Percentiles rank a stretch among this genome's conserved stretches.
Evolutionary conservation across 1,140 invertebrate species (phyloP).

Genomic region (Chrysomallon squamiferum): DNA sequence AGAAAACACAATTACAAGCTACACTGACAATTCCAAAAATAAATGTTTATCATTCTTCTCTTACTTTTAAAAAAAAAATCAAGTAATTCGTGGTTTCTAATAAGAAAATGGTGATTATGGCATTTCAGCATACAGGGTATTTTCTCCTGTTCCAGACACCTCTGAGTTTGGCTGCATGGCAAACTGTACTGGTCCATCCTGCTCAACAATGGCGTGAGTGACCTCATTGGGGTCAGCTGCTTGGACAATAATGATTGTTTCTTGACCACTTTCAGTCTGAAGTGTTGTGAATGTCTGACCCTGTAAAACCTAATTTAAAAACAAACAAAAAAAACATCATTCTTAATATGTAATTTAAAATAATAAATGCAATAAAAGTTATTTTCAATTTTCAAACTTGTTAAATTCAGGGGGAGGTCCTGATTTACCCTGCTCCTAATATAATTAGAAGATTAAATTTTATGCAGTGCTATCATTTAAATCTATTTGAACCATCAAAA

Average conservation of each 20-base stretch:
- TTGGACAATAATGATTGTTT: slow-evolving; percentile 60
- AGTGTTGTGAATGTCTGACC: slow-evolving; percentile 55
- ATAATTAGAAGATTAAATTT: too few species aligned
- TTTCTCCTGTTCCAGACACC: not conserved
- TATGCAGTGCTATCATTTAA: too few species aligned
- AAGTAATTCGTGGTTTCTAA: too few species aligned
- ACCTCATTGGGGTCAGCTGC: slow-evolving; percentile 53
- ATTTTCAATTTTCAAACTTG: not conserved
- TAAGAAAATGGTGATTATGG: not conserved
- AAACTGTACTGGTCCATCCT: slow-evolving; percentile 49
- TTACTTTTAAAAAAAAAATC: too few species aligned
- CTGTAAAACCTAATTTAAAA: slow-evolving; percentile 29
- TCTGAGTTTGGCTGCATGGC: slow-evolving; percentile 44
- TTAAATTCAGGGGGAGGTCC: not conserved
- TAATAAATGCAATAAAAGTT: not conserved
- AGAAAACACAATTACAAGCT: too few species aligned
- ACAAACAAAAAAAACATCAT: not conserved
- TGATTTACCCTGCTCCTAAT: too few species aligned
- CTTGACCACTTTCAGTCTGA: slow-evolving; percentile 53
- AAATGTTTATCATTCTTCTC: too few species aligned
- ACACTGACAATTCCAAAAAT: too few species aligned
- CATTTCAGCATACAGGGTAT: not conserved
- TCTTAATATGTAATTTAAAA: not conserved
- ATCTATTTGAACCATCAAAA: too few species aligned
- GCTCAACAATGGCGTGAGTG: slow-evolving; percentile 55